Evolutionary conservation across 2,113 vertebrate genomes (phyloP), one percentile per base, ranked within the genome.

Genomic region (Psittacara wagleri): DNA sequence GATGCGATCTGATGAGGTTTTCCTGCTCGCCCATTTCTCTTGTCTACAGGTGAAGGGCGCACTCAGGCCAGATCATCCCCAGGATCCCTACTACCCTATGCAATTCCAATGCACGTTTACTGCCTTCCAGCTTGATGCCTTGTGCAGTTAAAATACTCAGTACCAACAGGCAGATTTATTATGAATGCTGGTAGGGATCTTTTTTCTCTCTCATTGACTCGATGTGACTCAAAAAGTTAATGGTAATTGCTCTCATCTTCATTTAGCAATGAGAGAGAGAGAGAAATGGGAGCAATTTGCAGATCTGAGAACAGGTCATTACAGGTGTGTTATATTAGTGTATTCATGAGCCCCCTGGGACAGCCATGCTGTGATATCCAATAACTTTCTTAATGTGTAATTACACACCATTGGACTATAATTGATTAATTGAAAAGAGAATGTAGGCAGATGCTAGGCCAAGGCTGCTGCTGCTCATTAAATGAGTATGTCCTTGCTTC

Each of bases 341-440:
- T 98, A 97, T 98, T 98, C 96, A 98, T 96, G 97, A 98, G 97
- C 89, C 97, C 95, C 95, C 88, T 35, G 97, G 96, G 98, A 98
- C 94, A 96, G 92, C 82, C 97, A 97, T 97, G 97, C 97, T 97
- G 97, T 25, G 96, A 76, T 98, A 97, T 97, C 98, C 98, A 98
- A 98, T 98, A 98, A 98, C 97, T 98, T 98, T 96, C 97, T 97
- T 97, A 98, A 98, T 98, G 97, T 98, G 97, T 98, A 98, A 98
- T 98, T 98, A 98, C 95, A 98, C 94, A 97, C 96, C 96, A 98
- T 97, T 94, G 83, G 97, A 97, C 96, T 97, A 95, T 98, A 98
- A 98, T 97, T 98, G 98, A 98, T 98, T 98, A 98, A 98, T 98
- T 98, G 98, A 98, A 98, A 98, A 97, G 98, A 97, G 97, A 98